These are phyloP conservation scores for Caenorhabditis sp. DNA, from an alignment of 2,888 invertebrate species.

Conservation along the genomic window DNA sequence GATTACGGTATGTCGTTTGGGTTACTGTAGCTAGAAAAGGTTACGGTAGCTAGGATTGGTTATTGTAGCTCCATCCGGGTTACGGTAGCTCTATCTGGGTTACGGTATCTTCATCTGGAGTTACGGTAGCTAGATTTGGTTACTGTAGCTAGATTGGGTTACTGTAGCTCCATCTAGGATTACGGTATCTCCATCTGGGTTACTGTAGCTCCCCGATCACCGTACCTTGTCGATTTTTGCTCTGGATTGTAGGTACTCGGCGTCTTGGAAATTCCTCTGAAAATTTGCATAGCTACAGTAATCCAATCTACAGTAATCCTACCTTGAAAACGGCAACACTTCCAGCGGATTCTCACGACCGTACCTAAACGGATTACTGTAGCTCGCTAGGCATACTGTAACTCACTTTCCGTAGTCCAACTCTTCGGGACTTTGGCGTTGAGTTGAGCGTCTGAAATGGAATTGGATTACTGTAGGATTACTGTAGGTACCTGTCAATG, in stretches of 20 bases:
- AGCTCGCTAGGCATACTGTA: background rate
- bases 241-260: slow-evolving; percentile 8
- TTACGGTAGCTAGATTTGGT: background rate
- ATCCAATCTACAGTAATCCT: no score
- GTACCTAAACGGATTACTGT: background rate
- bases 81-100: slow-evolving; percentile 1
- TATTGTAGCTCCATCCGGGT: background rate
- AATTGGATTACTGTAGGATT: background rate
- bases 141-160: slow-evolving; percentile 1
- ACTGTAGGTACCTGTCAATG: background rate
- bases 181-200: background rate
- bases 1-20: background rate
- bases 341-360: no score
- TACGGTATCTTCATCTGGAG: background rate
- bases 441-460: background rate
- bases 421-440: slow-evolving; percentile 35
- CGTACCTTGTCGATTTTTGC: background rate
- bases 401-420: slow-evolving; percentile 29
- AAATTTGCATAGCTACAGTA: no score
- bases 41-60: background rate
- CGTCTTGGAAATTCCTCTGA: slow-evolving; percentile 29
- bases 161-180: slow-evolving; percentile 10
- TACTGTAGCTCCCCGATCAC: slow-evolving; percentile 1
- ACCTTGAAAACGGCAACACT: slow-evolving; percentile 21
- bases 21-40: background rate